phyloP scores from a whole-genome alignment of 2,797 vertebrate species.

The Limnodromus scolopaceus region DNA sequence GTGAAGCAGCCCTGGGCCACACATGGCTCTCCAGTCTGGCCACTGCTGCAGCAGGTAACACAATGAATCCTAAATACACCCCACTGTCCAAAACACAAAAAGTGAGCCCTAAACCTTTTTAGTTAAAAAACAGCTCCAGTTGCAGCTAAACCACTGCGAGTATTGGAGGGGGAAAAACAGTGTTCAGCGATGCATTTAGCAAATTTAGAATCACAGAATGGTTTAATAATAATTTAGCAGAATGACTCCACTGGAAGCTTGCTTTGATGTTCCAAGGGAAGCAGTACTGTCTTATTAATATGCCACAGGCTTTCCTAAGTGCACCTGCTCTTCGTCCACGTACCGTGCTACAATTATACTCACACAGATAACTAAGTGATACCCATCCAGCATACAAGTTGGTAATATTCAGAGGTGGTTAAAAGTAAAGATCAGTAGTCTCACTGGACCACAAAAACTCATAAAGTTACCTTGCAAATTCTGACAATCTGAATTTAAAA shows the following conservation, averaged over 20 bases:
- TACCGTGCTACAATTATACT: neutral
- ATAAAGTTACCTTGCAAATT: neutral
- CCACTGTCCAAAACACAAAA: neutral
- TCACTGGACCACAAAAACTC: neutral
- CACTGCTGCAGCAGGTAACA: neutral
- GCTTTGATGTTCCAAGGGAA: neutral
- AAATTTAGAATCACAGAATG: neutral
- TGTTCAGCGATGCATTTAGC: neutral
- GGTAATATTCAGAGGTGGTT: neutral
- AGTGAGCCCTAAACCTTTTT: neutral
- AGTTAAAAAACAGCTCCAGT: neutral
- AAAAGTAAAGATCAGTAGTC: neutral
- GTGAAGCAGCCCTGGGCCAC: neutral
- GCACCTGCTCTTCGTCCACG: neutral
- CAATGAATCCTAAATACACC: neutral
- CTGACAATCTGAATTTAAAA: neutral
- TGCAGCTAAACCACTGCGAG: neutral
- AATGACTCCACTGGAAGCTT: neutral
- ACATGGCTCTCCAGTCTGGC: neutral
- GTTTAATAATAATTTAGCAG: neutral
- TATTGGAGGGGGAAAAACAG: rapidly evolving
- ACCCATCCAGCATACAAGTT: neutral
- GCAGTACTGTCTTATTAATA: neutral
- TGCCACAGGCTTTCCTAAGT: neutral
- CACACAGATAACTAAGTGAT: neutral